Evolutionary conservation across 2,113 vertebrate genomes (phyloP).

Genomic region (Motacilla tschutschensis): DNA sequence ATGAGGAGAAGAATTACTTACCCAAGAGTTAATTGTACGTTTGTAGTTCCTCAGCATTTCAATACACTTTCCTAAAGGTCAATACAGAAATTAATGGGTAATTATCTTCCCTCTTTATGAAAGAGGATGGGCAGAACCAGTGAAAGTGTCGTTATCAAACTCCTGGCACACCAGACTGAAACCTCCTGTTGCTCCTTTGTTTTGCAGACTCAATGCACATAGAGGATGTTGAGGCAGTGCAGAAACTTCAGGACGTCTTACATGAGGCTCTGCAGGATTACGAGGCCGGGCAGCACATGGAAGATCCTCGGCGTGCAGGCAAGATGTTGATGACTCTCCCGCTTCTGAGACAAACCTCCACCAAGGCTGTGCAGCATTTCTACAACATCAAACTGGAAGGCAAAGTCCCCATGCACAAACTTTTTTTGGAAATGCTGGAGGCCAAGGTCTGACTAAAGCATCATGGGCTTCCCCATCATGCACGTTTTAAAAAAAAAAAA

Average conservation of each 20-base stretch:
- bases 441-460: constrained; percentile 94
- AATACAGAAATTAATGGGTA: background rate
- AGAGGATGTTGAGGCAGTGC: constrained; percentile 96
- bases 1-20: background rate
- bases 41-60: background rate
- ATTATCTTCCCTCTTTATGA: background rate
- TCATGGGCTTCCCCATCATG: constrained; percentile 68
- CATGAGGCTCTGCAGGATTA: constrained; percentile 98
- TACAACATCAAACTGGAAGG: constrained; percentile 99
- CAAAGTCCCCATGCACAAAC: constrained; percentile 99
- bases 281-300: constrained; percentile 91
- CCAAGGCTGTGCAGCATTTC: constrained; percentile 98
- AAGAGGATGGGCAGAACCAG: background rate
- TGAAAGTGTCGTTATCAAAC: background rate
- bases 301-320: constrained; percentile 93
- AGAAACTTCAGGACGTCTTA: constrained; percentile 97
- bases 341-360: constrained; percentile 94
- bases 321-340: constrained; percentile 98
- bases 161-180: background rate
- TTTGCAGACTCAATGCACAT: constrained; percentile 97
- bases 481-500: constrained; percentile 68
- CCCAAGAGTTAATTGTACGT: background rate
- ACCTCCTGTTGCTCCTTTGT: constrained; percentile 31
- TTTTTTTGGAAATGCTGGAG: constrained; percentile 99
- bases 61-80: background rate